Evolutionary conservation across 1,140 invertebrate genomes (phyloP), one percentile per base, ranked within the genome.

Genomic region (Bilobella aurantiaca): DNA sequence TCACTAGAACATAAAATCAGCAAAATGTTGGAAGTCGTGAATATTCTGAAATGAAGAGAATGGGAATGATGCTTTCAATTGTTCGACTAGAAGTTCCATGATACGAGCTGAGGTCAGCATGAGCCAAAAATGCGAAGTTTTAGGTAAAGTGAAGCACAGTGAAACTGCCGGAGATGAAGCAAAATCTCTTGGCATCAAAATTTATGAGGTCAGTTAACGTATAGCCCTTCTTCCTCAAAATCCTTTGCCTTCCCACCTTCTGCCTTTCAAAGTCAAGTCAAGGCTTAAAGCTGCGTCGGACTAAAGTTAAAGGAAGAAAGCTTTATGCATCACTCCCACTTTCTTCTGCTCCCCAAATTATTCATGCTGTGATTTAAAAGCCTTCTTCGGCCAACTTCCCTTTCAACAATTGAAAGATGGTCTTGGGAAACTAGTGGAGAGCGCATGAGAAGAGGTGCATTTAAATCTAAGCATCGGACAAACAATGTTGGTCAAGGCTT

Each of bases 301-400:
- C 5, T 53, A 49, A 37, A 30, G 61, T 63, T 23, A 21, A 32
- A 16, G 46, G 58, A 60, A 58, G 63, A 66, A 69, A 65, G 53
- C 32, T 71, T 71, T 71, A 71, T 71, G 64, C 70, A 46, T 57
- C 8, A 53, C 67, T 71, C 65, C 68, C 67, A 71, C 67, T 69
- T 69, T 68, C 28, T 30, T 25, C 29, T 29, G 65, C 65, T 60
- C 66, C 53, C 69, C 65, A 72, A 72, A 72, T 72, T 72, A 72
- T 72, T 72, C 71, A 72, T 72, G 66, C 67, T 69, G 65, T 72
- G 71, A 72, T 72, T 72, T 72, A 72, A 69, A 68, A 72, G n/a
- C n/a, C n/a, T n/a, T 8, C 25, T 12, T n/a, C 8, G 8, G 8
- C 8, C 37, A 42, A 42, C 8, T 12, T n/a, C n/a, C n/a, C n/a